Evolutionary conservation across 2,113 vertebrate genomes (phyloP).

Genomic region (Bubo blakistoni): DNA sequence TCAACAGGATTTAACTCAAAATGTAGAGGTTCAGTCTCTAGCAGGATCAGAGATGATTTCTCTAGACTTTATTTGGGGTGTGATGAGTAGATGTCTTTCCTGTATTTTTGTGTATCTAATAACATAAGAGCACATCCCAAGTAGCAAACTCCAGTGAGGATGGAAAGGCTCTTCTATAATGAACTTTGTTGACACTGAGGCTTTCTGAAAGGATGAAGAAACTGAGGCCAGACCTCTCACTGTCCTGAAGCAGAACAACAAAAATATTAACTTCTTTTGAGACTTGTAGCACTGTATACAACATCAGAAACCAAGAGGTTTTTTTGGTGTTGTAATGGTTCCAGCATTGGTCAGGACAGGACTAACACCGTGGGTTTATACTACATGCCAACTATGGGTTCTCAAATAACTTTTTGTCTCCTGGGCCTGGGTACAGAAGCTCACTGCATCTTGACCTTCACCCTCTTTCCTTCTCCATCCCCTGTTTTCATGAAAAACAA

Average conservation of each 20-base stretch:
- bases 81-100: background rate
- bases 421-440: background rate
- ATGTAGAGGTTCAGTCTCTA: background rate
- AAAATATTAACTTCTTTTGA: background rate
- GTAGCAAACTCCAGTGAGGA: background rate
- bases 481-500: background rate
- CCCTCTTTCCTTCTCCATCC: background rate
- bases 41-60: background rate
- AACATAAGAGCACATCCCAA: background rate
- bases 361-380: background rate
- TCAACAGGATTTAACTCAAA: background rate
- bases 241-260: background rate
- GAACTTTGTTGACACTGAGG: background rate
- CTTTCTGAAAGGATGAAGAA: background rate
- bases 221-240: background rate
- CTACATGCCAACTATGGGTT: background rate
- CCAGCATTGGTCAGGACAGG: background rate
- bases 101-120: background rate
- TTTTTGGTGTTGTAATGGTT: background rate
- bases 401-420: background rate
- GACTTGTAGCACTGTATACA: background rate
- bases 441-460: background rate
- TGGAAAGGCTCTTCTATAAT: background rate
- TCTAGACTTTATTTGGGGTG: background rate
- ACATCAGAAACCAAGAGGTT: background rate